Evolutionary conservation across 2,113 vertebrate species (phyloP), one percentile per base, ranked within the genome.

Genomic region (Pycnonotus jocosus): DNA sequence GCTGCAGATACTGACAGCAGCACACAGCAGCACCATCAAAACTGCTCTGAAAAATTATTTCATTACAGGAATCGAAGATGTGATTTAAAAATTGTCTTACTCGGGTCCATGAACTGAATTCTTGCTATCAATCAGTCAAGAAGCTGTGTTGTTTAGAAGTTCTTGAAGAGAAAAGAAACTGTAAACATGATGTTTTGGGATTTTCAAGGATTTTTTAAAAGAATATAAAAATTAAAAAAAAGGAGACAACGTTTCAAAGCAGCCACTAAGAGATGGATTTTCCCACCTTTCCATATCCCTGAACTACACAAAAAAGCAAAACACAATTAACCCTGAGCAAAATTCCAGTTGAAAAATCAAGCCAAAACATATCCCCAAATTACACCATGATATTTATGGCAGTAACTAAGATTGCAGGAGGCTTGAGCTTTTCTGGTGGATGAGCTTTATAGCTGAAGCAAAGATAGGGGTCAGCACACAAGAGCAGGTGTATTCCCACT

Each of bases 11-110:
- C 53, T 80, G 86, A 91, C 73, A 79, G 79, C 62, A 68, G 47
- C 82, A 51, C 60, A 61, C 60, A 80, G 6, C 86, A 95, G 66
- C 57, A 44, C 40, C 15, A 51, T n/a, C 76, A 92, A 65, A 78
- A 64, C 31, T 37, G 50, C 30, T n/a, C 79, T 89, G 93, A 93
- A 96, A 95, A 93, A 86, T 61, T 17, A 79, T 81, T 89, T 77
- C 16, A 81, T 92, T 42, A 76, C 4, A 64, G 72, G 47, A 87
- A 74, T 37, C 0, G 0, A 93, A 93, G 47, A 38, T 37, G 42
- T 27, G n/a, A 66, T 81, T 81, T 81, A 2, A 93, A 94, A 92
- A 91, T 62, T 48, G 33, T 56, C 83, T 62, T 56, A 12, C 54
- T 89, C 74, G 58, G 33, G 77, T 69, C 38, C 35, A 50, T 40